These are phyloP conservation scores for Eudemis profundana DNA, from an alignment of 2,888 invertebrate genomes.

Conservation along the genomic window DNA sequence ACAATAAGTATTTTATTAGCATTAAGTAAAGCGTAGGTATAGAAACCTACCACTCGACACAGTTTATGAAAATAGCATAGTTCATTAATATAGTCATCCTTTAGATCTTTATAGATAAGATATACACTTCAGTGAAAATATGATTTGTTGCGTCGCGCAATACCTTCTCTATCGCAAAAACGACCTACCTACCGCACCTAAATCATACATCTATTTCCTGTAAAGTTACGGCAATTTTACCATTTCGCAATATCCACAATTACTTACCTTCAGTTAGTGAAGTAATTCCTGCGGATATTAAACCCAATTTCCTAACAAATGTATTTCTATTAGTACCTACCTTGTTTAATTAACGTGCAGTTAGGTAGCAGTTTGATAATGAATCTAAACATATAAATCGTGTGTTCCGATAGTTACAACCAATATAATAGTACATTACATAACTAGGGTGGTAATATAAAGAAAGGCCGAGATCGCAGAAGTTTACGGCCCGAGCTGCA, in stretches of 20 bases:
- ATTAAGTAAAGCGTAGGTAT: neutral
- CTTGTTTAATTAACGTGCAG: neutral
- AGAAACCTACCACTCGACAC: neutral
- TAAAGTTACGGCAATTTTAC: constrained; percentile 13
- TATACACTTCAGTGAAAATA: constrained; percentile 19
- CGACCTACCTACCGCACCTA: neutral
- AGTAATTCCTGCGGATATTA: neutral
- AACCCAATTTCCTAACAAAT: neutral
- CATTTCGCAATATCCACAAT: constrained; percentile 33
- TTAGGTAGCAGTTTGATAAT: too few species aligned
- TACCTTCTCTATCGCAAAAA: constrained; percentile 9
- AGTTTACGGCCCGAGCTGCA: too few species aligned
- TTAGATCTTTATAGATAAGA: constrained; percentile 15
- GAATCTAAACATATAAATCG: too few species aligned
- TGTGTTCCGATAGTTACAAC: too few species aligned
- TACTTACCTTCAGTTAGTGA: neutral
- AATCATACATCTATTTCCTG: constrained; percentile 1
- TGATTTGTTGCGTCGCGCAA: constrained; percentile 1
- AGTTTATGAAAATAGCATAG: too few species aligned
- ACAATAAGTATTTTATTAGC: constrained; percentile 15
- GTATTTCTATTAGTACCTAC: neutral
- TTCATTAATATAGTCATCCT: too few species aligned
- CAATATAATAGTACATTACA: too few species aligned
- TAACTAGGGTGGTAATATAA: too few species aligned
- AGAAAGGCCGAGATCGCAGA: too few species aligned